Evolutionary conservation across 2,797 vertebrate species (phyloP).

Genomic region (Oophaga sylvatica): DNA sequence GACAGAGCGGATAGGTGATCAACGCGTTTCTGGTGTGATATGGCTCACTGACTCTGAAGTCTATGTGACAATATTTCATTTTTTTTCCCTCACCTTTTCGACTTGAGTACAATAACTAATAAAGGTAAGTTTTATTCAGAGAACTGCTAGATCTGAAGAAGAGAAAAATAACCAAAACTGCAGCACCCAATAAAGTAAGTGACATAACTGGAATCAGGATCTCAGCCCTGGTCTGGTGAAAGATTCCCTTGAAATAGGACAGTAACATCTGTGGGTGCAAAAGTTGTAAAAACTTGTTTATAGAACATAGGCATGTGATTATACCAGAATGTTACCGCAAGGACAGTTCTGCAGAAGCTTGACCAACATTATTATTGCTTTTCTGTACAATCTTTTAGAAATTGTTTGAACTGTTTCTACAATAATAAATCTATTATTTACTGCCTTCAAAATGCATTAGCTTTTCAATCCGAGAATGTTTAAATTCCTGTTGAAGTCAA

Average conservation of each 20-base stretch:
- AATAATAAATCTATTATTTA: constrained; percentile 62
- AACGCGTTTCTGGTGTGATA: no score
- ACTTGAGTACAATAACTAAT: no score
- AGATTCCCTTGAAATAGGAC: neutral
- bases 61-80: no score
- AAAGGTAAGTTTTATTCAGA: no score
- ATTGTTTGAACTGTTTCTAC: constrained; percentile 56
- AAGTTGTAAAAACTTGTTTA: constrained; percentile 39
- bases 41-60: no score
- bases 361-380: constrained; percentile 53
- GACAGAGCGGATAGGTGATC: no score
- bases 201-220: no score
- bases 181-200: no score
- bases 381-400: constrained; percentile 56
- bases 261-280: constrained; percentile 3
- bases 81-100: no score
- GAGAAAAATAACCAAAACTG: no score
- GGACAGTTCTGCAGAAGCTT: constrained; percentile 33
- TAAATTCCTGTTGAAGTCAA: constrained; percentile 61
- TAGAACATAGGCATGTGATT: constrained; percentile 31
- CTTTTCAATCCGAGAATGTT: constrained; percentile 55
- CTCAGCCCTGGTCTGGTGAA: no score
- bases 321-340: constrained; percentile 13
- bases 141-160: no score
- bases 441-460: constrained; percentile 58